phyloP scores from a whole-genome alignment of 2,888 invertebrate genomes.

The Magallana nippona region DNA sequence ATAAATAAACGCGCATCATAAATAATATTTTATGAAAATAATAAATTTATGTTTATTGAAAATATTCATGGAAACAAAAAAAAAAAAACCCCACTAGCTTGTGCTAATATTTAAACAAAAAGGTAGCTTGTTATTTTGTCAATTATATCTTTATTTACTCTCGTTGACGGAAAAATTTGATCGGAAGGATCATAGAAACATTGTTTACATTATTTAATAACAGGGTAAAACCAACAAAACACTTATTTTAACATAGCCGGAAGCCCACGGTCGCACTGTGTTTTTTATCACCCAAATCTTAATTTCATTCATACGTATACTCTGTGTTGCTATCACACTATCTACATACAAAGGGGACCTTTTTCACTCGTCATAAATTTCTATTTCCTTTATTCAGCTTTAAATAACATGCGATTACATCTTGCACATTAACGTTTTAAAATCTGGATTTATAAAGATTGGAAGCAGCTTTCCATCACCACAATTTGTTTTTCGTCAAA shows the following conservation, averaged over 20 bases:
- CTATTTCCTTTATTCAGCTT: neutral
- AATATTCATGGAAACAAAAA: no score
- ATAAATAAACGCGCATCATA: no score
- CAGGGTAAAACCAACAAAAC: neutral
- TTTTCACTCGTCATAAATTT: conserved; percentile 28
- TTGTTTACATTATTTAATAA: neutral
- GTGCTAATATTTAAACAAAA: no score
- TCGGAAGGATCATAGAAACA: neutral
- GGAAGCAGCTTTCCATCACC: neutral
- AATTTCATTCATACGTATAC: neutral
- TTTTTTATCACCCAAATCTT: conserved; percentile 9
- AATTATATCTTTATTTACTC: no score
- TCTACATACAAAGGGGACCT: conserved; percentile 15
- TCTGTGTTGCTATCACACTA: neutral
- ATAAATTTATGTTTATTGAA: no score
- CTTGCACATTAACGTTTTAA: conserved; percentile 27
- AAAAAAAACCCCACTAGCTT: no score
- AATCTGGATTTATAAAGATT: neutral
- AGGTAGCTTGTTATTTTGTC: no score
- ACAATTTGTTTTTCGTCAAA: conserved; percentile 26
- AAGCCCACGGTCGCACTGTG: neutral
- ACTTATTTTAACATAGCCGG: neutral
- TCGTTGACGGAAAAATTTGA: neutral
- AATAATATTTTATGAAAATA: no score
- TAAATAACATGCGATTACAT: conserved; percentile 11